A percentile compares a stretch with the other conserved stretches of the same genome.
phyloP scores from a whole-genome alignment of 2,888 invertebrate genomes.

The Nasonia oneida region DNA sequence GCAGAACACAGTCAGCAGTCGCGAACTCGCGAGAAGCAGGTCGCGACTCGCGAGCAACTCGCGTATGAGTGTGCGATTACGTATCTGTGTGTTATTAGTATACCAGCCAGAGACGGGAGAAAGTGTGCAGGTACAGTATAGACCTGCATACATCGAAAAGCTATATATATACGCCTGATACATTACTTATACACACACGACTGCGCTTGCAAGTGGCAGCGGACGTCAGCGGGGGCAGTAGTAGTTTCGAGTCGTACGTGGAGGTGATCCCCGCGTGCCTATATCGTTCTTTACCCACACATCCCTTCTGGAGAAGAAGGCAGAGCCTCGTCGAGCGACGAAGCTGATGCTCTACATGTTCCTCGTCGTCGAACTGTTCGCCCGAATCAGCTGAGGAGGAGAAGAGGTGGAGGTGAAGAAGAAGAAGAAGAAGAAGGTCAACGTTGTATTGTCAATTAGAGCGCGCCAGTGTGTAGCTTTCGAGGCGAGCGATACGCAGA shows the following conservation, averaged over 20 bases:
- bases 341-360: constrained; percentile 2
- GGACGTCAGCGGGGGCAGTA: neutral
- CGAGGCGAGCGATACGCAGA: neutral
- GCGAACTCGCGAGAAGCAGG: no score
- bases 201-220: neutral
- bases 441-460: neutral
- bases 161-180: neutral
- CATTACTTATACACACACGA: neutral
- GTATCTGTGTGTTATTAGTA: no score
- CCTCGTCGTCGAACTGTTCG: neutral
- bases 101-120: neutral
- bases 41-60: no score
- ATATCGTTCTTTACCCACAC: neutral
- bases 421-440: neutral
- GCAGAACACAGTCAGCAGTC: no score
- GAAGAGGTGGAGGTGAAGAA: neutral
- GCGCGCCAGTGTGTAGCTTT: neutral
- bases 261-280: constrained; percentile 3
- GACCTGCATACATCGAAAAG: neutral
- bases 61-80: no score
- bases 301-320: neutral
- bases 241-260: neutral
- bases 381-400: neutral
- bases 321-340: neutral
- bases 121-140: neutral